Evolutionary conservation across 1,140 invertebrate species (phyloP), one percentile per base, ranked within the genome.

Genomic region (Tetranychus cinnabarinus): DNA sequence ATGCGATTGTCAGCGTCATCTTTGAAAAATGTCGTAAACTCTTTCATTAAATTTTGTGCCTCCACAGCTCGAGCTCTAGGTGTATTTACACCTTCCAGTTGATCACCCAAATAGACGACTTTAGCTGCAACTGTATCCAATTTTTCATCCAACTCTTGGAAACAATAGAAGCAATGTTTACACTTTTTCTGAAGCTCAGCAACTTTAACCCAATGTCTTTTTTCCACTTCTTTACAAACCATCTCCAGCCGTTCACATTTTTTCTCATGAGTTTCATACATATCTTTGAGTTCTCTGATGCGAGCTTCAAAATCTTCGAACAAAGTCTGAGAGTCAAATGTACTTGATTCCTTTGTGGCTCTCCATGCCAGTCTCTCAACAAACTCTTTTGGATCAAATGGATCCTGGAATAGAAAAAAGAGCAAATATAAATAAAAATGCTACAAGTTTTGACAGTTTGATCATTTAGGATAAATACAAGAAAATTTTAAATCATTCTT

Each of bases 81-180:
- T 0, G 85, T 89, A 73, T 97, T 91, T 0, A 97, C 90, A 68
- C 87, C 92, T 72, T 97, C 92, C 37, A 98, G 73, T 69, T 97
- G 93, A 73, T 97, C 92, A 1, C 93, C 93, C 15, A 98, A 77
- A 76, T 97, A 91, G 57, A 97, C 81, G 23, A 97, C 93, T 75
- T 96, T 92, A 0, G 90, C 92, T 0, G 92, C 92, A 55, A 97
- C 92, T 67, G 84, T 83, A 69, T 95, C 96, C 65, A 98, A 96
- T 70, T 91, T 83, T 69, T 89, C 87, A 75, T 97, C 92, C 35
- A 97, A 72, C 65, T 89, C 83, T 75, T 92, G 85, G 73, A 93
- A 95, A 66, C 85, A 82, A 64, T 82, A 81, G 59, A 89, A 85
- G 58, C 87, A 82, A 65, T 61, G 82, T 73, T 84, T 85, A 73